These are phyloP conservation scores for Podilymbus podiceps DNA, from an alignment of 2,113 vertebrate genomes.

Conservation along the genomic window DNA sequence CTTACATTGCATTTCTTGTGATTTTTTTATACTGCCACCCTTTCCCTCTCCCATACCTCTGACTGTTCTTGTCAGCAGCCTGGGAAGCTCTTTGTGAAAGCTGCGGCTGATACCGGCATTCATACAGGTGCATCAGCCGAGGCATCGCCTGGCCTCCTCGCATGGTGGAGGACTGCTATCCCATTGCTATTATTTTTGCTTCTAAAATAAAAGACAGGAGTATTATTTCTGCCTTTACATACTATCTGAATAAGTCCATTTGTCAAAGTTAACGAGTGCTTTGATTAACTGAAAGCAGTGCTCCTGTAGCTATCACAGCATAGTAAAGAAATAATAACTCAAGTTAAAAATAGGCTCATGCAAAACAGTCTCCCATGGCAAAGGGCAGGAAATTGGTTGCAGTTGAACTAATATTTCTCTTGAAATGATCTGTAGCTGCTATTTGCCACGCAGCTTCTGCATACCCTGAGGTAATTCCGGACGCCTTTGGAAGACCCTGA, in stretches of 20 bases:
- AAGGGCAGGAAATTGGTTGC: slow-evolving; percentile 52
- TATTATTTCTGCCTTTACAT: background rate
- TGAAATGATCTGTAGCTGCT: background rate
- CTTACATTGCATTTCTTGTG: background rate
- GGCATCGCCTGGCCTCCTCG: background rate
- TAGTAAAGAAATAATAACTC: background rate
- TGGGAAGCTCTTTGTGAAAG: background rate
- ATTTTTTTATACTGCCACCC: background rate
- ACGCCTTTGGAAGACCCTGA: background rate
- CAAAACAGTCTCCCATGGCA: background rate
- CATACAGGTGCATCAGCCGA: background rate
- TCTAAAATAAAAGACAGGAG: background rate
- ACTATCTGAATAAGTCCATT: background rate
- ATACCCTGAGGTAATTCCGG: background rate
- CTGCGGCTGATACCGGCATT: background rate
- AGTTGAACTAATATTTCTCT: slow-evolving; percentile 52
- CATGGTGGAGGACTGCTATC: too few relatives aligned
- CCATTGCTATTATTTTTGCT: background rate
- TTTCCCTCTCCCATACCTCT: background rate
- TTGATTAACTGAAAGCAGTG: background rate
- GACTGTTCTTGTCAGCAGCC: background rate
- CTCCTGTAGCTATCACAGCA: background rate
- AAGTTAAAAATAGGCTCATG: slow-evolving; percentile 2
- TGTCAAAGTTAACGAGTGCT: background rate
- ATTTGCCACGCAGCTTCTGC: background rate